Evolutionary conservation across 2,113 vertebrate species (phyloP).

Genomic region (Lepus europaeus): DNA sequence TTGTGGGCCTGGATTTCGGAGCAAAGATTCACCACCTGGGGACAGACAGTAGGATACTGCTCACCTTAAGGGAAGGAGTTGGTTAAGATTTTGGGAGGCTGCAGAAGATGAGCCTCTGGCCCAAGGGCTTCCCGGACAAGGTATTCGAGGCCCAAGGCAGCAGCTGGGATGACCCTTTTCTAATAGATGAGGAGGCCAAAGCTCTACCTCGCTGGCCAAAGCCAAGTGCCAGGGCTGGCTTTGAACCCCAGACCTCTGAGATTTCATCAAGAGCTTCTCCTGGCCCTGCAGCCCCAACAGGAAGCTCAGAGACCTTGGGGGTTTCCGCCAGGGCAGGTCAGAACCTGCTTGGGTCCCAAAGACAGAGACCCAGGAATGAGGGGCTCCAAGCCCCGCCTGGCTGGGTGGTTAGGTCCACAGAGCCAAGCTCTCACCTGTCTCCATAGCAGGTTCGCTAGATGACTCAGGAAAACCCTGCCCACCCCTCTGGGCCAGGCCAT

Average conservation of each 20-base stretch:
- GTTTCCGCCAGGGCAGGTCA: neutral
- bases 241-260: neutral
- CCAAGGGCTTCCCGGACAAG: no score
- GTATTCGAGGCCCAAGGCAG: neutral
- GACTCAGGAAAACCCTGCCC: conserved; percentile 26
- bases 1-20: neutral
- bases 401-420: neutral
- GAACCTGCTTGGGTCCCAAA: neutral
- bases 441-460: neutral
- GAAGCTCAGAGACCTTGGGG: neutral
- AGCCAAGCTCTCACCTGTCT: neutral
- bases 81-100: neutral
- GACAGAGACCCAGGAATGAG: neutral
- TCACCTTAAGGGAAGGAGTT: neutral
- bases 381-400: neutral
- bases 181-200: neutral
- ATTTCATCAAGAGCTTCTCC: neutral
- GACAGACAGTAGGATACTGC: neutral
- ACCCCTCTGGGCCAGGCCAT: neutral
- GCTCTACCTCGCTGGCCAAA: neutral
- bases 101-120: no score
- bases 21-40: neutral
- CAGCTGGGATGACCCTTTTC: neutral
- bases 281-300: neutral
- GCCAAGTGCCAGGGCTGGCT: neutral